Evolutionary conservation across 2,888 invertebrate genomes (phyloP).

Genomic region (Dynastes hyllus): DNA sequence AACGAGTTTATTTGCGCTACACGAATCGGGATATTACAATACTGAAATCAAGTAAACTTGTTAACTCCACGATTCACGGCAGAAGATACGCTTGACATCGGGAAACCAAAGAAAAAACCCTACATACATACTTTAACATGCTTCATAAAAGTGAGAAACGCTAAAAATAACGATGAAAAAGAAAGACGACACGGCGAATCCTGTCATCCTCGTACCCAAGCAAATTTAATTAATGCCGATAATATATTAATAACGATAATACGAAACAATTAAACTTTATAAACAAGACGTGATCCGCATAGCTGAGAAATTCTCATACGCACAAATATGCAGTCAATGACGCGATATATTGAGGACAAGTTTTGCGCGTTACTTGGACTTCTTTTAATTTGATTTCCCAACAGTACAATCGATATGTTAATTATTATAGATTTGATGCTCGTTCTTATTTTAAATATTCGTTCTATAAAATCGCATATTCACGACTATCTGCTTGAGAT

Average conservation of each 20-base stretch:
- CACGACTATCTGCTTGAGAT: neutral
- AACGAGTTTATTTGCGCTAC: too few species aligned
- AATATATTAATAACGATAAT: conserved; percentile 46
- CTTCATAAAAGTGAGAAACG: conserved; percentile 13
- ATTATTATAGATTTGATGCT: conserved; percentile 18
- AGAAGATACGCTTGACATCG: too few species aligned
- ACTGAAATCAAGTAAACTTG: too few species aligned
- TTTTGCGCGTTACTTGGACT: conserved; percentile 3
- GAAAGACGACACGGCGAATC: neutral
- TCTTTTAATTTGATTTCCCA: neutral
- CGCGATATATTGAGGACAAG: conserved; percentile 14
- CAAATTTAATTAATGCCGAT: conserved; percentile 40
- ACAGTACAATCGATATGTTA: conserved; percentile 16
- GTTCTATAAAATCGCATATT: neutral
- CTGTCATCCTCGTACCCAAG: conserved; percentile 26
- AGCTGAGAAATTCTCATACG: conserved; percentile 31
- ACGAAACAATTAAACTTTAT: conserved; percentile 50
- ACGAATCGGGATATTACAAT: too few species aligned
- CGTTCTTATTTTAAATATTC: conserved; percentile 8
- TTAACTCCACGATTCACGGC: too few species aligned
- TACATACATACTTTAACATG: neutral
- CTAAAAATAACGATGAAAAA: conserved; percentile 32
- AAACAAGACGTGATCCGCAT: conserved; percentile 44
- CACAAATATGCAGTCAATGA: conserved; percentile 21
- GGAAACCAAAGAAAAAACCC: neutral